phyloP scores from a whole-genome alignment of 2,113 vertebrate genomes.

The Labrus mixtus region DNA sequence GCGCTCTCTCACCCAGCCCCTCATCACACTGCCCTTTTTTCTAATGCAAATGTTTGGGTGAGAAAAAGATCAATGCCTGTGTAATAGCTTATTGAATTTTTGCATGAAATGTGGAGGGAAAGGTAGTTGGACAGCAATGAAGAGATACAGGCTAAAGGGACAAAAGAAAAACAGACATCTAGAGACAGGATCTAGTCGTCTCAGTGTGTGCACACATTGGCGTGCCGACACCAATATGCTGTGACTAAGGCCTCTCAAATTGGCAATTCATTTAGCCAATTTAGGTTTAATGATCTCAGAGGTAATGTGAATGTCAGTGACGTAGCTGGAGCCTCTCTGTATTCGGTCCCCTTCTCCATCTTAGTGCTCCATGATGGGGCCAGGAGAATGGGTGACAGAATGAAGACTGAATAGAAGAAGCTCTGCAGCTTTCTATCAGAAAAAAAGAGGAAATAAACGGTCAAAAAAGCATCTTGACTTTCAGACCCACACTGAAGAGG shows the following conservation, averaged over 20 bases:
- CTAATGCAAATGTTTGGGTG: slow-evolving; percentile 78
- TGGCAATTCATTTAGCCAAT: slow-evolving; percentile 84
- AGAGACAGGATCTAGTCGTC: slow-evolving; percentile 43
- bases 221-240: slow-evolving; percentile 58
- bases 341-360: slow-evolving; percentile 56
- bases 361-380: slow-evolving; percentile 19
- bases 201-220: slow-evolving; percentile 28
- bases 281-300: slow-evolving; percentile 79
- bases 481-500: slow-evolving; percentile 29
- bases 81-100: slow-evolving; percentile 80
- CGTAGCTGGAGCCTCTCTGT: slow-evolving; percentile 55
- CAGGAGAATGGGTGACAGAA: slow-evolving; percentile 37
- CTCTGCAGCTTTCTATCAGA: slow-evolving; percentile 22
- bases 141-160: slow-evolving; percentile 36
- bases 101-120: slow-evolving; percentile 59
- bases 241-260: slow-evolving; percentile 78
- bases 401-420: slow-evolving; percentile 51
- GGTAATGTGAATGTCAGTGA: slow-evolving; percentile 80
- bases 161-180: slow-evolving; percentile 11
- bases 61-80: slow-evolving; percentile 74
- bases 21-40: slow-evolving; percentile 44
- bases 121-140: slow-evolving; percentile 58
- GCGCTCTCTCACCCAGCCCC: slow-evolving; percentile 12
- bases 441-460: neutral
- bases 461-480: slow-evolving; percentile 34